A percentile compares a stretch with the other conserved stretches of the same genome.
phyloP scores from a whole-genome alignment of 2,888 invertebrate species.

The Pasiphila rectangulata region DNA sequence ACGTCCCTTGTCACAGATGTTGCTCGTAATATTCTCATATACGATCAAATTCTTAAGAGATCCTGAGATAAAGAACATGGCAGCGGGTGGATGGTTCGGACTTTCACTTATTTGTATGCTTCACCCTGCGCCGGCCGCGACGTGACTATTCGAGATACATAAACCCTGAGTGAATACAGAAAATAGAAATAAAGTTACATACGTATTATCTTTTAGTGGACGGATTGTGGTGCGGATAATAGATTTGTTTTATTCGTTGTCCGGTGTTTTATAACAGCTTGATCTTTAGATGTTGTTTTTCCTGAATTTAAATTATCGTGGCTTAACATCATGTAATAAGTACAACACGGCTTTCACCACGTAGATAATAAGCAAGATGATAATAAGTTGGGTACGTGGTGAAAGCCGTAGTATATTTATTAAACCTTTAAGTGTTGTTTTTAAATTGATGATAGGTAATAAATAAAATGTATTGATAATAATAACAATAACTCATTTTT shows the following conservation, averaged over 20 bases:
- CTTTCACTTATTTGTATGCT: conserved; percentile 80
- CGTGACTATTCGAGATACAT: conserved; percentile 82
- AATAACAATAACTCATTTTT: too few species aligned
- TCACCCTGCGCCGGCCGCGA: conserved; percentile 73
- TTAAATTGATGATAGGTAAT: too few species aligned
- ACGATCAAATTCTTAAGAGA: conserved; percentile 80
- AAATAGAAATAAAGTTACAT: conserved; percentile 81
- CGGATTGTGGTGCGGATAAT: conserved; percentile 60
- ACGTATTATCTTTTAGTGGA: conserved; percentile 77
- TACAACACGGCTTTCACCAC: too few species aligned
- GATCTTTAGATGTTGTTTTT: background rate
- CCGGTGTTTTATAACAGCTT: background rate
- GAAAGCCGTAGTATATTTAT: too few species aligned
- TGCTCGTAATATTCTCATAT: conserved; percentile 78
- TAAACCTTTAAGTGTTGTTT: too few species aligned
- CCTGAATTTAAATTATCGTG: too few species aligned
- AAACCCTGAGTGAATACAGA: conserved; percentile 80
- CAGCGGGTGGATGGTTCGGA: conserved; percentile 74
- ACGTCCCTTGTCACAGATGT: conserved; percentile 78
- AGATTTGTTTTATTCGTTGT: conserved; percentile 44
- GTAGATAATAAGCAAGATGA: too few species aligned
- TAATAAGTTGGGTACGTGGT: too few species aligned
- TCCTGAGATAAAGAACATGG: conserved; percentile 78
- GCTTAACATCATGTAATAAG: too few species aligned
- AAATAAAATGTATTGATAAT: too few species aligned